phyloP scores from a whole-genome alignment of 2,113 vertebrate species.

The Neogobius melanostomus region DNA sequence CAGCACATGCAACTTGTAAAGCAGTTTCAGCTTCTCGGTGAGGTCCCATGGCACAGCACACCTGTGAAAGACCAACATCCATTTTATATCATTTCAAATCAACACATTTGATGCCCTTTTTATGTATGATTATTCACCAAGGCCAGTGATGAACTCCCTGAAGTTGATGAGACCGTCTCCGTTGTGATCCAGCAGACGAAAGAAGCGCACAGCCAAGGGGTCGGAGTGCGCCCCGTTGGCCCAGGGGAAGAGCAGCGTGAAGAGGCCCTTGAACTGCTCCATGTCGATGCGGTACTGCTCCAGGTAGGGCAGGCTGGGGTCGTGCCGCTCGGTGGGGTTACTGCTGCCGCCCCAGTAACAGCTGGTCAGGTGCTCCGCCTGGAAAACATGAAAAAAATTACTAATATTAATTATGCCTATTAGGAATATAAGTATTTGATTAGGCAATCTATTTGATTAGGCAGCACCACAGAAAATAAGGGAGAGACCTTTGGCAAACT shows the following conservation, averaged over 20 bases:
- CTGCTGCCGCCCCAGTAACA: slow-evolving; percentile 98
- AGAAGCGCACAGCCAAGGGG: slow-evolving; percentile 84
- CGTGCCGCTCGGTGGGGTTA: slow-evolving; percentile 89
- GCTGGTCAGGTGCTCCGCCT: slow-evolving; percentile 97
- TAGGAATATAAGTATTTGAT: neutral
- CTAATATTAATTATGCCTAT: neutral
- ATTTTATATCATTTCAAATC: neutral
- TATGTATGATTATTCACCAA: slow-evolving; percentile 77
- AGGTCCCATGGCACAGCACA: slow-evolving; percentile 92
- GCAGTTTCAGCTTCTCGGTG: slow-evolving; percentile 91
- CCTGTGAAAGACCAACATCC: slow-evolving; percentile 71
- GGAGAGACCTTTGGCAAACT: too few species aligned
- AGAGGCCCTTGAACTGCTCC: slow-evolving; percentile 95
- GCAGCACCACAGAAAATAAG: too few species aligned
- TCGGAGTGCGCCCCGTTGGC: slow-evolving; percentile 87
- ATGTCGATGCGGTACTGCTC: slow-evolving; percentile 98
- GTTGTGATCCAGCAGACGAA: slow-evolving; percentile 90
- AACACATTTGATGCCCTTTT: neutral
- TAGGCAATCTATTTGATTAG: too few species aligned
- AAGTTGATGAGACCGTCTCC: slow-evolving; percentile 95
- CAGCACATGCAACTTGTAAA: slow-evolving; percentile 95
- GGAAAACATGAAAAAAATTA: neutral
- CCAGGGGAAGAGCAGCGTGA: slow-evolving; percentile 91
- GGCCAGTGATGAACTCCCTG: slow-evolving; percentile 90
- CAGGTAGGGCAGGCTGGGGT: slow-evolving; percentile 96